Evolutionary conservation across 2,888 invertebrate genomes (phyloP), one percentile per base, ranked within the genome.

Genomic region (Ophioninae sp.): DNA sequence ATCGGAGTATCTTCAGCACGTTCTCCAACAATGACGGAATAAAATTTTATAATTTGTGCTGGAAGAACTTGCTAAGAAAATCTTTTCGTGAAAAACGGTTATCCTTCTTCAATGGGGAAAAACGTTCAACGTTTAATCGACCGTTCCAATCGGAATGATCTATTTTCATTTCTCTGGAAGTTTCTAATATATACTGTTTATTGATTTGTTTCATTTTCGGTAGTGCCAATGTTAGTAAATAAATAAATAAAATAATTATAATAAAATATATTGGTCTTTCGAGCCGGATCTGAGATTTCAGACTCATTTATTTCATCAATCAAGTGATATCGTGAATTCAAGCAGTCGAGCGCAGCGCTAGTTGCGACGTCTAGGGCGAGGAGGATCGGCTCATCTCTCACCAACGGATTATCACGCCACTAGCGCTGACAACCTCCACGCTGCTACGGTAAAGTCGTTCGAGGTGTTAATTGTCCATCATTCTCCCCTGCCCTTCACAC

Each of bases 281-380:
- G 57, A 59, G 57, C 57, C 57, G 20, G 57, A 59, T 59, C 62
- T 30, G 62, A 30, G 62, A 59, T 64, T 62, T 10, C 44, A 44
- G 30, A 13, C 13, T 10, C 30, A 21, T 0, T 0, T 64, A 17
- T 64, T 64, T 10, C 2, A 64, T 59, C 7, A 59, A 6, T 59
- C 1, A 59, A 59, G 57, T 59, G 20, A n/a, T n/a, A 20, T 17
- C n/a, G 57, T 20, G 20, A 59, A 20, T n/a, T 20, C 57, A n/a
- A 59, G n/a, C 57, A 20, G 57, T 59, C 57, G 20, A 13, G 8
- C 44, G 13, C 2, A 44, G 13, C 10, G 44, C 0, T 8, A 44
- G 13, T 7, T 17, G n/a, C 57, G 2, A 59, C 20, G 7, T 62
- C 62, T 21, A 23, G 23, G 62, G 23, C 23, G 23, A 30, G 30